Base-by-base conservation (phyloP, 92 coral and sea anemone genomes). In the Bergia sp. region DNA sequence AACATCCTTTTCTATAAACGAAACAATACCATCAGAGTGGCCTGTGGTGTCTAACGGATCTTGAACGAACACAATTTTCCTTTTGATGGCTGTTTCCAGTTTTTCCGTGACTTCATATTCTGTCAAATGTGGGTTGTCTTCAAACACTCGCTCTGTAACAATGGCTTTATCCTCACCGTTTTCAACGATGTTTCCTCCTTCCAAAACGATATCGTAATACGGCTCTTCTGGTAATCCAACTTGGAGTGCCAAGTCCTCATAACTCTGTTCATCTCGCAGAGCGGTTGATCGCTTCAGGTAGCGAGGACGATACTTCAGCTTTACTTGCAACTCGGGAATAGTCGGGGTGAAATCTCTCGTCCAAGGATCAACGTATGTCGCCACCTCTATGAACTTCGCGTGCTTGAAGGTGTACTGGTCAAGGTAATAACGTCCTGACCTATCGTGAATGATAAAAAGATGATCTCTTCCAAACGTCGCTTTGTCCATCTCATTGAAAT, bases 21-120 rank as follows among this genome's bases (percentile, higher is more conserved):
- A 91, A 8, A 93, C 93, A 8, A 93, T 75, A 2, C 96, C 96
- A 81, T 95, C 96, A 21, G 96, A 81, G 80, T 95, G 98, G 0
- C 98, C 96, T 7, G 98, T 93, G 2, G 95, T 95, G 72, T 92
- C 98, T 40, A 73, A 37, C 1, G 95, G 98, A 40, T 93, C 98
- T 77, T 89, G 89, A 37, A 95, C 55, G 10, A 93, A 90, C 37
- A 79, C 95, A 65, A 92, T 90, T 76, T 82, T 89, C 76, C 92
- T 89, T 44, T 90, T 84, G 66, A 95, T 88, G 44, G 87, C 88
- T 16, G 40, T 41, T 73, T 92, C 96, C 58, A 95, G 84, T 41
- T 57, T 82, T 42, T 57, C 23, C 13, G 77, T 77, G 45, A 95
- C 37, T 15, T 89, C 90, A 3, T 71, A 12, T 76, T 41, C 47